Evolutionary conservation across 2,113 vertebrate species (phyloP), one percentile per base, ranked within the genome.

Genomic region (Amazona vittata): DNA sequence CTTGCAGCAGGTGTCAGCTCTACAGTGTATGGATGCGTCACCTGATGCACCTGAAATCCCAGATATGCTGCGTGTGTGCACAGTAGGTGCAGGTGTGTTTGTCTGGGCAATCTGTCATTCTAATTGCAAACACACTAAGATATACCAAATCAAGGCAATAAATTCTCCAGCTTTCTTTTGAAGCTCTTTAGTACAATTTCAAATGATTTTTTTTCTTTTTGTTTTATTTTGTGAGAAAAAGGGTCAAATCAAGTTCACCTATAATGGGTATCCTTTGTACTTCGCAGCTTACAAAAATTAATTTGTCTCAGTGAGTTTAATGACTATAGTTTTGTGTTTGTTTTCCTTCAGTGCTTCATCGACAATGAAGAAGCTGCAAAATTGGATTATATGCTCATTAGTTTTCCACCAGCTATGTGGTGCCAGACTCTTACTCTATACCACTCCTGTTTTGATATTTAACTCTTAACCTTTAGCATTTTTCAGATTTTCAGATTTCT

Each of bases 331-430:
- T 93, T 83, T 86, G 86, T 76, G 74, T 89, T 94, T 97, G 65
- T 96, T 94, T 95, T 85, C 67, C 44, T 83, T 87, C 86, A 68
- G 21, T 60, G 73, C 47, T 84, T 67, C 62, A n/a, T 15, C 75
- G 80, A 64, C 93, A 94, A 52, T 47, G 73, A 91, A 39, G 35
- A 92, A 75, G 39, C 86, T 89, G 64, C 77, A 95, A 75, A 94
- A 95, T 75, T 84, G 83, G 91, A 97, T 97, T 95, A 95, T 86
- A 68, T 89, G 86, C 94, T 91, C 50, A 67, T 97, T 96, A 95
- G 94, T 89, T 93, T 89, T 95, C 65, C 86, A 79, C 71, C 64
- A 89, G 57, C 65, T 64, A 10, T n/a, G 78, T 35, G 55, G 29
- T 64, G 52, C 83, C 76, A 92, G 78, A 83, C 50, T 86, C 76